Conservation (phyloP, 2,888 invertebrate genomes). For the Agrochola lychnidis region DNA sequence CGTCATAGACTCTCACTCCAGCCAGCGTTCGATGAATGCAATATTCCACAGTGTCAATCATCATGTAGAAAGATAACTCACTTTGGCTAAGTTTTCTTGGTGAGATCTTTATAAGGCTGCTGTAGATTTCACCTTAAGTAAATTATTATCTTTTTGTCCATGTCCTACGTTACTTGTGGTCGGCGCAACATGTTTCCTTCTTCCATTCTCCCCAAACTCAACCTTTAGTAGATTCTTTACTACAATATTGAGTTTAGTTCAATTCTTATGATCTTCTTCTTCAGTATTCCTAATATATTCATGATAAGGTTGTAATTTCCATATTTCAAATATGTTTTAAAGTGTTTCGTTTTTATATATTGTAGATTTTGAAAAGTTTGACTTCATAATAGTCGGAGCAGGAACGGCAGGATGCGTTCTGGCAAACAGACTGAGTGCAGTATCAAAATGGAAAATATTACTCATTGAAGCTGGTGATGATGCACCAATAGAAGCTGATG, state of each 20-base stretch:
- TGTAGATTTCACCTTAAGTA: neutral
- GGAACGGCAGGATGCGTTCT: conserved; percentile 74
- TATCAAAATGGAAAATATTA: conserved; percentile 76
- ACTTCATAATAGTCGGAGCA: conserved; percentile 75
- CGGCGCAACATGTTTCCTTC: neutral
- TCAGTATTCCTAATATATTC: neutral
- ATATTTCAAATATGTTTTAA: neutral
- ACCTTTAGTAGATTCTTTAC: neutral
- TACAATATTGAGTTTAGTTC: no score
- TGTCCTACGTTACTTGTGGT: neutral
- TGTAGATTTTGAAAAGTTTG: conserved; percentile 67
- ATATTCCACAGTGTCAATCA: no score
- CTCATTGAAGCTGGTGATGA: conserved; percentile 88
- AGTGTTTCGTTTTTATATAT: neutral
- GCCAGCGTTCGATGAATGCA: no score
- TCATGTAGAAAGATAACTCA: no score
- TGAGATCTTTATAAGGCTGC: no score
- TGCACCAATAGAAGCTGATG: conserved; percentile 46
- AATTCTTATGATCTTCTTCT: neutral
- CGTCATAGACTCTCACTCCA: no score
- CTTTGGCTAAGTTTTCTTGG: no score
- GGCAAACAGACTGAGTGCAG: conserved; percentile 73
- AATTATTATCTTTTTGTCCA: neutral
- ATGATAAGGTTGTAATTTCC: neutral
- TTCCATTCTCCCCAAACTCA: neutral